phyloP scores from a whole-genome alignment of 2,113 vertebrate genomes.

The Poeciliopsis prolifica region DNA sequence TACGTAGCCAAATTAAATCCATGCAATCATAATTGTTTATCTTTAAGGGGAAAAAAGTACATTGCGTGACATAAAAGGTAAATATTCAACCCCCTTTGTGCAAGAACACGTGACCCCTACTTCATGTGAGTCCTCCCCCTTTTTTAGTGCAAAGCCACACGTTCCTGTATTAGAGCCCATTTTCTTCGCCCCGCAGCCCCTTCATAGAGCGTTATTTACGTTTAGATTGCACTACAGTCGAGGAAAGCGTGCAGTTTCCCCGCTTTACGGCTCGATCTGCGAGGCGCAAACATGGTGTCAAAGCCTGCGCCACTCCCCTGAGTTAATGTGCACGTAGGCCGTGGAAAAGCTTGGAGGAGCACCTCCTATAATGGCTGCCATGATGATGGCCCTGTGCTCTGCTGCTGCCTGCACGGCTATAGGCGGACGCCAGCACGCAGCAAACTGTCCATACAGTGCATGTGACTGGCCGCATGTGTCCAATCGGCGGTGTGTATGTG shows the following conservation, averaged over 20 bases:
- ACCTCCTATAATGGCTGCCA: slow-evolving; percentile 73
- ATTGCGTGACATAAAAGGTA: slow-evolving; percentile 77
- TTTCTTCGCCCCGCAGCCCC: neutral
- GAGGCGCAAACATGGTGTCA: slow-evolving; percentile 58
- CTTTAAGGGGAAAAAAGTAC: slow-evolving; percentile 48
- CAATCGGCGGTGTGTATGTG: slow-evolving; percentile 26
- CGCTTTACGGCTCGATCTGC: slow-evolving; percentile 14
- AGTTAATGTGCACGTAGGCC: slow-evolving; percentile 69
- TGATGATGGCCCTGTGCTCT: slow-evolving; percentile 58
- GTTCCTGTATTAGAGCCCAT: slow-evolving; percentile 39
- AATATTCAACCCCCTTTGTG: slow-evolving; percentile 73
- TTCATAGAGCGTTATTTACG: neutral
- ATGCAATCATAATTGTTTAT: slow-evolving; percentile 1
- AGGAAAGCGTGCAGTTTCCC: slow-evolving; percentile 7
- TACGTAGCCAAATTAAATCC: neutral
- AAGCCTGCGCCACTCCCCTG: slow-evolving; percentile 71
- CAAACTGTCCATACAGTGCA: slow-evolving; percentile 38
- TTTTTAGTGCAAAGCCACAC: slow-evolving; percentile 38
- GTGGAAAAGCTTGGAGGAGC: slow-evolving; percentile 65
- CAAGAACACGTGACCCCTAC: slow-evolving; percentile 72
- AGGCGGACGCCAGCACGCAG: slow-evolving; percentile 55
- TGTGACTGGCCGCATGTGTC: slow-evolving; percentile 44
- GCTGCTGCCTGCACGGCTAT: slow-evolving; percentile 40
- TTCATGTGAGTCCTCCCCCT: slow-evolving; percentile 58
- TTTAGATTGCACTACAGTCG: neutral